phyloP scores from a whole-genome alignment of 2,888 invertebrate species.

The Eilema caniola region DNA sequence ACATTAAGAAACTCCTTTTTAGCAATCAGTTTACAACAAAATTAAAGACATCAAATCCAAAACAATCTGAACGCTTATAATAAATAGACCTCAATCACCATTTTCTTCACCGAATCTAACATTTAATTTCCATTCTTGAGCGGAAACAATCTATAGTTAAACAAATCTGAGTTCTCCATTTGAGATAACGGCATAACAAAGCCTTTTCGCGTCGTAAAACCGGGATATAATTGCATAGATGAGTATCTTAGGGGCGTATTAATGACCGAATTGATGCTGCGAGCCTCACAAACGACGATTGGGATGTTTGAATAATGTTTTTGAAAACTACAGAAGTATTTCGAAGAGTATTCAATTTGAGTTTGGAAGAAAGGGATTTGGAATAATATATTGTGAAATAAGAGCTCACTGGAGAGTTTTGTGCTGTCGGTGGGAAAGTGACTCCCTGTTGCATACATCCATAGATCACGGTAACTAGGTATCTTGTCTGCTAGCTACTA shows the following conservation, averaged over 20 bases:
- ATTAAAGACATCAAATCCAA: neutral
- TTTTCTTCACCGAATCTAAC: constrained; percentile 22
- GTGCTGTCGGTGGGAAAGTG: too few relatives aligned
- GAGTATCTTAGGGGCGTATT: constrained; percentile 38
- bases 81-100: constrained; percentile 7
- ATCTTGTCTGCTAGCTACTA: too few relatives aligned
- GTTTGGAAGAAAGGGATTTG: neutral
- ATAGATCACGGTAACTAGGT: too few relatives aligned
- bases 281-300: constrained; percentile 18
- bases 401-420: too few relatives aligned
- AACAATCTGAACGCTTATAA: neutral
- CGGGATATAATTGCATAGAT: constrained; percentile 48
- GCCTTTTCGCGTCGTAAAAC: constrained; percentile 37
- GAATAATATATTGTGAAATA: too few relatives aligned
- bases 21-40: neutral
- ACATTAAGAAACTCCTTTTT: neutral
- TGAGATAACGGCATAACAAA: constrained; percentile 43
- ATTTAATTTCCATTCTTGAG: constrained; percentile 23
- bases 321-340: constrained; percentile 1
- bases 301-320: constrained; percentile 20
- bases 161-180: constrained; percentile 35
- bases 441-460: too few relatives aligned
- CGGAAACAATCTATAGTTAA: constrained; percentile 33
- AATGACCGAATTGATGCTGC: constrained; percentile 38
- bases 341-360: neutral